Base-by-base conservation (phyloP, 2,113 vertebrate species). In the Oreotragus oreotragus region DNA sequence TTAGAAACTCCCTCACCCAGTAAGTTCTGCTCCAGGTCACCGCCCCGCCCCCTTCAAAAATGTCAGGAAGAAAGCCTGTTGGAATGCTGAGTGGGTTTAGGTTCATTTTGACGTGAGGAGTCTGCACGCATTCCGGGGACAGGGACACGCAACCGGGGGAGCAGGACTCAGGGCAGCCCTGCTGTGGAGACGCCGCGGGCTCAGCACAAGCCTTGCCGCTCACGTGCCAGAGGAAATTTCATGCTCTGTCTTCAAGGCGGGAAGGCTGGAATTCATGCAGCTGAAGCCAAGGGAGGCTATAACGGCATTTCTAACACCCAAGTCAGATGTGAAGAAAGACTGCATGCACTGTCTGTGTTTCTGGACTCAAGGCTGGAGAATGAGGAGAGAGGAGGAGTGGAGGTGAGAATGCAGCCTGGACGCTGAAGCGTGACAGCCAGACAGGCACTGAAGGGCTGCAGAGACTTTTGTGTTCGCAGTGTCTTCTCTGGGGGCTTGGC, bases 71-170 rank as follows among this genome's bases (percentile, higher is more conserved):
- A 62, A 47, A 60, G 5, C 1, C 0, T 1, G 11, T 45, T 33
- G 33, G 66, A n/a, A 53, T 17, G 49, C 4, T n/a, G 60, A 55
- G 53, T 8, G n/a, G 58, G 21, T 39, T 89, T 23, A 55, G 17
- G 3, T 6, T 51, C 4, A 17, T 7, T 43, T 43, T 45, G 33
- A 62, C 33, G 60, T 27, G 90, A 73, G n/a, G 4, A 23, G 33
- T n/a, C 7, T 17, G 28, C 53, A 23, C 28, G 21, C 47, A 3
- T 57, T 15, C 33, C 53, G 0, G 15, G 33, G 70, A 85, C 15
- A 27, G 9, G 70, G 51, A 10, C 0, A 0, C 1, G 27, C 7
- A 6, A 80, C 33, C 0, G 2, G 43, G 1, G 10, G 17, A 5
- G 21, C 33, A 12, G 25, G 23, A 11, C 16, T n/a, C 8, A 0